Base-by-base conservation (phyloP, 2,797 vertebrate species). In the Myotis planiceps region DNA sequence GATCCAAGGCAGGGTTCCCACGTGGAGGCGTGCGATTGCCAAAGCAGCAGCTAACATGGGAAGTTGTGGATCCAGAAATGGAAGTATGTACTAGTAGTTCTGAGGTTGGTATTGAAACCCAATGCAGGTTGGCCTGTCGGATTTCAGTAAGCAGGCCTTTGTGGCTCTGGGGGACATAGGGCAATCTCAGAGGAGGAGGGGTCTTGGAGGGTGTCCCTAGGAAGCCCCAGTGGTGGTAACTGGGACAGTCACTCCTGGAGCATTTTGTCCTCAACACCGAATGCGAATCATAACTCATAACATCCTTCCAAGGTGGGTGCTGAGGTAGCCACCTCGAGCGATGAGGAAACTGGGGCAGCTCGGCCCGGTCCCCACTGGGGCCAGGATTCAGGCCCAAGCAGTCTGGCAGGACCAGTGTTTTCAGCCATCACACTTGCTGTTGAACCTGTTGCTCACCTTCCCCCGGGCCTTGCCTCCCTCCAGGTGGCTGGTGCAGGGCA, bases 31-130 rank as follows among this genome's bases (percentile, higher is more conserved):
- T 32, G 45, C 86, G 29, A 16, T 6, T 9, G 51, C 71, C 51
- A 76, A 3, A 55, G 78, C 19, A 51, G 76, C 84, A 42, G 10
- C 66, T 69, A 3, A 68, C 32, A 14, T 39, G 0, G 0, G n/a
- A 75, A 75, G 69, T 49, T 85, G n/a, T 68, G 19, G 49, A 82
- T 60, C 75, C 58, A 32, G 66, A 94, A 81, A 45, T 13, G 53
- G 87, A 83, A 96, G 25, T 45, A 37, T 37, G 37, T 37, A 45
- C 45, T 45, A 45, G 45, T 16, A 21, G 3, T 47, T 71, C 37
- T 45, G 63, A 92, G 75, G 15, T 6, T 71, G 45, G 32, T 60
- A 29, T 29, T 65, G 37, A 90, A 82, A 49, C 37, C n/a, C 12
- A 39, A 3, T 1, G 9, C 29, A 78, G 39, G 34, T 23, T 76